These are phyloP conservation scores for Choloepus didactylus DNA, from an alignment of 2,797 vertebrate genomes.

Conservation along the genomic window DNA sequence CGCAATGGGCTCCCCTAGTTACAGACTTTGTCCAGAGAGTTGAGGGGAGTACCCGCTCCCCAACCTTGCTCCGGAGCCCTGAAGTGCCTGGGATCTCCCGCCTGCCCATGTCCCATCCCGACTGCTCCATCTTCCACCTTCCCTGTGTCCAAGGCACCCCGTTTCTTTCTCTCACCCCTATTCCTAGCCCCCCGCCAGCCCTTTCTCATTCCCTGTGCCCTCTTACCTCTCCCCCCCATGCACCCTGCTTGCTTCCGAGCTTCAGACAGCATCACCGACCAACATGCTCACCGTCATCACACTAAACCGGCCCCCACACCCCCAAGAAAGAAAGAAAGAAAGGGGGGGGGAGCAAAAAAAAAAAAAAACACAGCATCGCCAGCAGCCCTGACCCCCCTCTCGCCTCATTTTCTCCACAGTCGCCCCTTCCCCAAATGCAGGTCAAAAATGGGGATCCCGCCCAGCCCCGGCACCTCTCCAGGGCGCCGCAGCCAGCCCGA, in stretches of 20 bases:
- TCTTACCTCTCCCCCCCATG: constrained; percentile 78
- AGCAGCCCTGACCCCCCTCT: constrained; percentile 68
- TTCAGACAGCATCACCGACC: constrained; percentile 69
- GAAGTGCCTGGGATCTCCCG: background rate
- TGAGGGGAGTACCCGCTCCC: constrained; percentile 80
- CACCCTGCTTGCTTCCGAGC: constrained; percentile 78
- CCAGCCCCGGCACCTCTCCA: constrained; percentile 64
- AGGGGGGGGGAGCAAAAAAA: background rate
- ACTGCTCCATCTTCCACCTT: constrained; percentile 11
- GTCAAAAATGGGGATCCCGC: constrained; percentile 70
- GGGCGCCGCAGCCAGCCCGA: constrained; percentile 28
- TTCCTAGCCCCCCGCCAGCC: constrained; percentile 5
- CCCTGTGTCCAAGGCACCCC: constrained; percentile 26
- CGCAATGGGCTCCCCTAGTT: constrained; percentile 76
- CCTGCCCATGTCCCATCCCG: background rate
- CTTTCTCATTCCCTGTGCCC: constrained; percentile 39
- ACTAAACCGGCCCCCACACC: constrained; percentile 77
- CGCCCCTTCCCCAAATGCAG: constrained; percentile 66
- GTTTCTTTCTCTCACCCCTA: constrained; percentile 59
- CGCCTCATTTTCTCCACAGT: constrained; percentile 72
- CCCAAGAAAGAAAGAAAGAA: constrained; percentile 58
- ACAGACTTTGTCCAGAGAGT: constrained; percentile 72
- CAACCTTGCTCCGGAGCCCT: constrained; percentile 52
- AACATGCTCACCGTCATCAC: constrained; percentile 54
- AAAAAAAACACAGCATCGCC: constrained; percentile 52